Percentiles rank a stretch among this genome's conserved stretches.
Conservation (phyloP, 2,888 invertebrate genomes). For the Apodemia duryi region DNA sequence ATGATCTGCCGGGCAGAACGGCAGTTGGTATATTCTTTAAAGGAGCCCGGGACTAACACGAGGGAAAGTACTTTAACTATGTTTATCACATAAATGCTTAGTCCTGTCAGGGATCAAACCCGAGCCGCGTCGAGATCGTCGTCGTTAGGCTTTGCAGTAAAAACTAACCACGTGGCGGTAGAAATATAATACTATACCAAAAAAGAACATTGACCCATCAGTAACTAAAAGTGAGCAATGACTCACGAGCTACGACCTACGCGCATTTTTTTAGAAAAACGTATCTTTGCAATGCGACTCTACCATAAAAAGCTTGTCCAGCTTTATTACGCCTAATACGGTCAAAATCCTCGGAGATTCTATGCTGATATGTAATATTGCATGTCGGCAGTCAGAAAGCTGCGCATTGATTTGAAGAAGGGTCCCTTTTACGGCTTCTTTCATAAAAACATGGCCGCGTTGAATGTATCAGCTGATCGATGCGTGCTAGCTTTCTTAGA, state of each 20-base stretch:
- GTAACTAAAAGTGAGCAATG: neutral
- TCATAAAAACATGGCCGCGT: constrained; percentile 36
- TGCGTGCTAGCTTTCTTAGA: constrained; percentile 33
- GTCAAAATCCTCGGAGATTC: constrained; percentile 19
- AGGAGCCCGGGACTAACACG: too few species aligned
- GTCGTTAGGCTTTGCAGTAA: too few species aligned
- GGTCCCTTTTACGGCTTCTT: constrained; percentile 39
- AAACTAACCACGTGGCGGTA: too few species aligned
- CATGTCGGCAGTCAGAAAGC: constrained; percentile 27
- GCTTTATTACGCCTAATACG: constrained; percentile 23
- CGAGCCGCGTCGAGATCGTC: too few species aligned
- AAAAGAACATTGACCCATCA: too few species aligned
- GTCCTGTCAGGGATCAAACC: too few species aligned
- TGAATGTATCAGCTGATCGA: constrained; percentile 39
- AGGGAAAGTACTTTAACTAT: too few species aligned
- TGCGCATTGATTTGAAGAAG: constrained; percentile 34
- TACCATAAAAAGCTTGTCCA: constrained; percentile 5
- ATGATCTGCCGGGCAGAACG: too few species aligned
- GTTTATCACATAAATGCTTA: too few species aligned
- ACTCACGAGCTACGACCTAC: neutral
- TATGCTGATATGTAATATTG: constrained; percentile 18
- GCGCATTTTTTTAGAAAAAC: neutral
- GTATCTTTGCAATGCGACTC: neutral
- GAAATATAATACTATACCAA: too few species aligned
- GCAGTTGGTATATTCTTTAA: too few species aligned